Base-by-base conservation (phyloP, 2,888 invertebrate species). In the Galeopsomyia nigrocyanea region DNA sequence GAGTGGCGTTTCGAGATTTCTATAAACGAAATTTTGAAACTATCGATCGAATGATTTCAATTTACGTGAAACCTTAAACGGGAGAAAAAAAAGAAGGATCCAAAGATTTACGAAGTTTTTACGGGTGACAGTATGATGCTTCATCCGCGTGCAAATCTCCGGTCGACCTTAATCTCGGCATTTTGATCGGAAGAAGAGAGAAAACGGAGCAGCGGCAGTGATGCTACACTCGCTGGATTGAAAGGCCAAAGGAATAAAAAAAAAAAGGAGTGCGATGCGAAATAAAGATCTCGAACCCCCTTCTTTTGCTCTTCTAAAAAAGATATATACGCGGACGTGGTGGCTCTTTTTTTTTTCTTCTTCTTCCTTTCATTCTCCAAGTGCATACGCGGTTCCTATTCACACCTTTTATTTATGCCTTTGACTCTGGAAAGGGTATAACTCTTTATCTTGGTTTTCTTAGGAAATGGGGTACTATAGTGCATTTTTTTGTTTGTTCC, bases 201-300 rank as follows among this genome's bases (percentile, higher is more conserved):
- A 10, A 57, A 31, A 14, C 10, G 22, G 22, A 14, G 31, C n/a
- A n/a, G 57, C 60, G 10, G 10, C 46, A 26, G 26, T 13, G 22
- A 16, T 14, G 22, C 26, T 9, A n/a, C 57, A 7, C 17, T 57
- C 14, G 6, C 17, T 5, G 26, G 39, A 13, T 39, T 39, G 39
- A 39, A 39, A 39, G 39, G 39, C 39, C 13, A 10, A 39, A 7
- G 39, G 39, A 39, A 39, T 39, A 39, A 39, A 39, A 39, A 22
- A 47, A 51, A 31, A 63, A 39, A 49, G 50, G 13, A 16, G 63
- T 7, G 51, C 22, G 31, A 63, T 63, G 31, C 19, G 61, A 63
- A 63, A 63, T 63, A 63, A 63, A 63, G 63, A 63, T 63, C 31
- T n/a, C 16, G 22, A n/a, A n/a, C 22, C 49, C 22, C 21, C 31